phyloP scores from a whole-genome alignment of 2,113 vertebrate species.

The Erythrolamprus reginae region DNA sequence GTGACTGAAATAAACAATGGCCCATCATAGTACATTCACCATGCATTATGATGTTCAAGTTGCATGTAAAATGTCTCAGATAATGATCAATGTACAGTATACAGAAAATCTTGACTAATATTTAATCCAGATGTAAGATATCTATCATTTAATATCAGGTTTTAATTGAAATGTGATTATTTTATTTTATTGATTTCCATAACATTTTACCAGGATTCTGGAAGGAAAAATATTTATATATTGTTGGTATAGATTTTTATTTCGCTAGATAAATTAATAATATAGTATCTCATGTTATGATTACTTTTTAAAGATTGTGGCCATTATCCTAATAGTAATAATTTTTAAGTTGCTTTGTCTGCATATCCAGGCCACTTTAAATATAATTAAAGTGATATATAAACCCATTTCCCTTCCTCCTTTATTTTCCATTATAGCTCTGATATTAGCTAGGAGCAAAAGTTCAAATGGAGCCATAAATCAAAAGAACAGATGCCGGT shows the following conservation, averaged over 20 bases:
- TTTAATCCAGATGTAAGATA: neutral
- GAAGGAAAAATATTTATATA: neutral
- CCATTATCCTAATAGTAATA: neutral
- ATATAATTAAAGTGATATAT: neutral
- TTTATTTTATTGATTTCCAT: neutral
- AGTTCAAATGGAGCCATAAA: neutral
- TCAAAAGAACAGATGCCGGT: neutral
- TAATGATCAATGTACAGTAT: neutral
- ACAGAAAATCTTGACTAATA: neutral
- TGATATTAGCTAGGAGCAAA: fast-evolving
- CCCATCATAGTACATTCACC: neutral
- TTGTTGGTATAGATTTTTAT: neutral
- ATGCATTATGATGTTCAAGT: neutral
- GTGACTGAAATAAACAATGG: neutral
- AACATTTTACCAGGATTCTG: neutral
- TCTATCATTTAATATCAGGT: neutral
- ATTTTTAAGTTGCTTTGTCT: neutral
- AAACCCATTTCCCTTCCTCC: fast-evolving
- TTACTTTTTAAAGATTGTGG: neutral
- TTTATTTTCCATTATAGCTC: neutral
- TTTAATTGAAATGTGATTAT: neutral
- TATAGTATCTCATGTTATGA: neutral
- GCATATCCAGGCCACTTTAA: neutral
- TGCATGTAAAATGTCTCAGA: neutral
- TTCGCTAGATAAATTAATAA: neutral